These are phyloP conservation scores for Oreocharis arfaki DNA, from an alignment of 2,113 vertebrate genomes.

Conservation along the genomic window DNA sequence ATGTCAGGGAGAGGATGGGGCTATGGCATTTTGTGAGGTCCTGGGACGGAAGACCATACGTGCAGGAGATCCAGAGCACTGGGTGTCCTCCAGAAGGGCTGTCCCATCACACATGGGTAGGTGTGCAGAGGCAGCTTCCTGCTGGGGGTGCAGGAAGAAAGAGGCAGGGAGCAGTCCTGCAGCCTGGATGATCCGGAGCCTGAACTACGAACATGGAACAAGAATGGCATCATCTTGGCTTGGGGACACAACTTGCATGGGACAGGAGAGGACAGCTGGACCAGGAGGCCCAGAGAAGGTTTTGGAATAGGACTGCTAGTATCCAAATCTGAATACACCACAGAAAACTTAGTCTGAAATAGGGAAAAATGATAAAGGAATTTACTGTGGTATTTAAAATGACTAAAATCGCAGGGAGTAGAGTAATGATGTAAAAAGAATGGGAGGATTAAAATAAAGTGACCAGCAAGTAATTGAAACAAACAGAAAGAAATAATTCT, in stretches of 20 bases:
- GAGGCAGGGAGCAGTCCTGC: background rate
- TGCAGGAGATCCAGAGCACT: background rate
- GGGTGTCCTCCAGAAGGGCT: background rate
- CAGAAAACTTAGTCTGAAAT: background rate
- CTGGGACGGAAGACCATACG: background rate
- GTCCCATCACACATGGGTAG: background rate
- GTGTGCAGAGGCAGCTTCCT: background rate
- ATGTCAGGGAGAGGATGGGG: background rate
- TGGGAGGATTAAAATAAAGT: background rate
- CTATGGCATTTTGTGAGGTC: fast-evolving
- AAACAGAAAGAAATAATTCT: background rate
- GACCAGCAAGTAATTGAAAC: background rate
- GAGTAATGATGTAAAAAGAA: background rate
- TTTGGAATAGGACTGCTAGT: background rate
- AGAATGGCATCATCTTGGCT: background rate
- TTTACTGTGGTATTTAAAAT: background rate
- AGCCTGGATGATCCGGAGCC: fast-evolving
- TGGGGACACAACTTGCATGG: background rate
- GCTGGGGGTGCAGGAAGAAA: background rate
- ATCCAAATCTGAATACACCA: background rate
- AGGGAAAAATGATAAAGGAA: background rate
- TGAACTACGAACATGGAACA: fast-evolving
- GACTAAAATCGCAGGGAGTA: fast-evolving
- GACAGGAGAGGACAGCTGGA: background rate
- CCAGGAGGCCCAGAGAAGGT: background rate